Evolutionary conservation across 2,113 vertebrate genomes (phyloP).

Genomic region (Heloderma charlesbogerti): DNA sequence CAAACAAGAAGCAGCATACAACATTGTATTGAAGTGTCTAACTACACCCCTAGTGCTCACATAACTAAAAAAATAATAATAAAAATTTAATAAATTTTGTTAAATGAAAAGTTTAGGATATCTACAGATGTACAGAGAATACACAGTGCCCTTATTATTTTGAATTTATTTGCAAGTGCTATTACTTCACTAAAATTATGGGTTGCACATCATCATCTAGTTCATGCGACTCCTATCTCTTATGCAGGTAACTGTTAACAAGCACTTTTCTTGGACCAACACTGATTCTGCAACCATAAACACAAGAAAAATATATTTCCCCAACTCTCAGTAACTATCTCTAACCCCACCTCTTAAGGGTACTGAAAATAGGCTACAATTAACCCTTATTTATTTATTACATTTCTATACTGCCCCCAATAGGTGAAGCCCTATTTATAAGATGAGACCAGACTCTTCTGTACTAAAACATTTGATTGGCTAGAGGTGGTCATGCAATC

Average conservation of each 20-base stretch:
- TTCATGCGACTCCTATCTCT: neutral
- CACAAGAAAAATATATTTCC: neutral
- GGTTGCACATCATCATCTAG: neutral
- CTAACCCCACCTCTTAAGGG: neutral
- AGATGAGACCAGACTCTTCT: neutral
- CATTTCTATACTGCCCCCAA: too few relatives aligned
- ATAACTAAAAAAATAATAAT: slow-evolving; percentile 23
- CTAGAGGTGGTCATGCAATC: neutral
- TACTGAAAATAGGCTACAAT: neutral
- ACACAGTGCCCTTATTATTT: neutral
- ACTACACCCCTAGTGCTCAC: slow-evolving; percentile 74
- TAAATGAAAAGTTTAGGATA: neutral
- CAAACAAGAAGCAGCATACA: neutral
- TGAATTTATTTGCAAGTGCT: neutral
- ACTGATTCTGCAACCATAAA: neutral
- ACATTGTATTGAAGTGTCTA: slow-evolving; percentile 26
- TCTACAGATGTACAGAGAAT: neutral
- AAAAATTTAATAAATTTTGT: neutral
- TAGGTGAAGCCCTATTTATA: neutral
- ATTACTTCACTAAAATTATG: neutral
- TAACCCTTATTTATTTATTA: neutral
- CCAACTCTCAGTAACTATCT: neutral
- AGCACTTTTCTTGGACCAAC: neutral
- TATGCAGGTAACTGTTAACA: neutral
- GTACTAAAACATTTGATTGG: neutral